phyloP scores from a whole-genome alignment of 2,113 vertebrate species.

The Mustelus asterias region DNA sequence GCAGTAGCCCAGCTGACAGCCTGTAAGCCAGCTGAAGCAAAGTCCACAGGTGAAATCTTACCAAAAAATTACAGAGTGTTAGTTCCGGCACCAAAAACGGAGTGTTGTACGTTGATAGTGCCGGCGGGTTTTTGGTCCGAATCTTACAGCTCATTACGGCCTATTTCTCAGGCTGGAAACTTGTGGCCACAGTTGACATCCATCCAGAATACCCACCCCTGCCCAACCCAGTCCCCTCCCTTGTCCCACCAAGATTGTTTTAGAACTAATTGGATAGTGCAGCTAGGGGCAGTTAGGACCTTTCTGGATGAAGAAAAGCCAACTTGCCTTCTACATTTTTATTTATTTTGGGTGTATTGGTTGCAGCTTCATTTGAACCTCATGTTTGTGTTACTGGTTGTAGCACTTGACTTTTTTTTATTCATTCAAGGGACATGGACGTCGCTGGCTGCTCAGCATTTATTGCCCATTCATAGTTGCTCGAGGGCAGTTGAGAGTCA shows the following conservation, averaged over 20 bases:
- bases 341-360: neutral
- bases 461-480: too few species aligned
- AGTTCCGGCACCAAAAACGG: too few species aligned
- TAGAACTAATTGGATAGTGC: neutral
- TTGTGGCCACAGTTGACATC: neutral
- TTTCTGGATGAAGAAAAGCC: neutral
- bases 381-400: neutral
- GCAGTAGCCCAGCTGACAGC: neutral
- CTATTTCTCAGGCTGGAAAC: neutral
- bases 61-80: too few species aligned
- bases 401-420: too few species aligned
- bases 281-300: neutral
- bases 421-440: too few species aligned
- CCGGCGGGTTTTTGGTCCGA: too few species aligned
- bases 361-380: neutral
- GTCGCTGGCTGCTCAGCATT: too few species aligned
- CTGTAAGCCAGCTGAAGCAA: neutral
- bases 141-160: neutral
- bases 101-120: too few species aligned
- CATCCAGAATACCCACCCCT: neutral
- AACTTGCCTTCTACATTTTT: neutral
- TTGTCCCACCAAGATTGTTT: too few species aligned
- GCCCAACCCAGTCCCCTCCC: neutral
- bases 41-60: too few species aligned
- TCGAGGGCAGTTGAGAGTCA: too few species aligned